Evolutionary conservation across 2,113 vertebrate species (phyloP).

Genomic region (Henicopernis longicauda): DNA sequence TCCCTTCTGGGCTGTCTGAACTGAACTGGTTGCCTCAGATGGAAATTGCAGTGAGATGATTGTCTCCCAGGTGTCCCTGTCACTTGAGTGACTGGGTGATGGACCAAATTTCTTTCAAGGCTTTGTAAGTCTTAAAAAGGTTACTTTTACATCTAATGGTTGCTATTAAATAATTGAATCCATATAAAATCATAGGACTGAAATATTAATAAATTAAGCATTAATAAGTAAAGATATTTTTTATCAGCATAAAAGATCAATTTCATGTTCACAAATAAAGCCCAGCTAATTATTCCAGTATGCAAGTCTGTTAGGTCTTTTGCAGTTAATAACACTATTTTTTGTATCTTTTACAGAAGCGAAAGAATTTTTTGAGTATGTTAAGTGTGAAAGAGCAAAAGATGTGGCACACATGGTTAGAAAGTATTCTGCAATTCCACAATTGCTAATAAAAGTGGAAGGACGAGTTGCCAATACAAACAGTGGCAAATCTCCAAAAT

Average conservation of each 20-base stretch:
- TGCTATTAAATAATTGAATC: background rate
- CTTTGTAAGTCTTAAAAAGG: background rate
- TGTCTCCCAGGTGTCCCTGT: background rate
- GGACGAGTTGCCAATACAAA: conserved; percentile 78
- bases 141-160: background rate
- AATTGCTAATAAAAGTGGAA: conserved; percentile 85
- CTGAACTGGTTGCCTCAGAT: background rate
- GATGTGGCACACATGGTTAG: conserved; percentile 75
- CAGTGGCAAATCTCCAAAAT: conserved; percentile 78
- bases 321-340: background rate
- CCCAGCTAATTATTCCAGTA: background rate
- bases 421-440: conserved; percentile 82
- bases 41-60: background rate
- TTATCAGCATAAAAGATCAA: background rate
- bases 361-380: conserved; percentile 85
- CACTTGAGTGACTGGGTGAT: background rate
- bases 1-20: background rate
- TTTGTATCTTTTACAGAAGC: conserved; percentile 68
- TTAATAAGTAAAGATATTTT: background rate
- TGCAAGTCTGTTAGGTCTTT: background rate
- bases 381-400: conserved; percentile 78
- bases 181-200: background rate
- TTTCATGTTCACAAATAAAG: background rate
- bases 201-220: background rate
- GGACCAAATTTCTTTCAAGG: background rate